phyloP scores from a whole-genome alignment of 2,797 vertebrate species.

The Tragelaphus oryx region DNA sequence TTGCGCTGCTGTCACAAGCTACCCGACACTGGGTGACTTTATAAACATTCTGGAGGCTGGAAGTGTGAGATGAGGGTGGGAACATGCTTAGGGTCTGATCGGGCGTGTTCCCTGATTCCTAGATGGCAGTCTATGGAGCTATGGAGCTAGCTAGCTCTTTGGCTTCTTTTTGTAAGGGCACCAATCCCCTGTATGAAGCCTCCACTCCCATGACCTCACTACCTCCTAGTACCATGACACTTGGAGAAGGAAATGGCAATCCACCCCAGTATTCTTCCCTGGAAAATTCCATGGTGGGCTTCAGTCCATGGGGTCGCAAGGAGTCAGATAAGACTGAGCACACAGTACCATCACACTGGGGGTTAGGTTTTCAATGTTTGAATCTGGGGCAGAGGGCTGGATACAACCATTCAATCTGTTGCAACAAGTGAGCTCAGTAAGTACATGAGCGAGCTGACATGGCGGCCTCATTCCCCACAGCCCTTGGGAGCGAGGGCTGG shows the following conservation, averaged over 20 bases:
- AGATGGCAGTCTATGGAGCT: neutral
- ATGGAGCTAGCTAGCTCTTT: neutral
- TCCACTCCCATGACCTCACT: neutral
- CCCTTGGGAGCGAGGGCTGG: neutral
- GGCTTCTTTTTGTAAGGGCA: neutral
- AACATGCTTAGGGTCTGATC: neutral
- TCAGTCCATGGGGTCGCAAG: neutral
- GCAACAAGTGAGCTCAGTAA: neutral
- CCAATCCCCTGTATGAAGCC: too few species aligned
- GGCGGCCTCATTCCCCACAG: accelerated
- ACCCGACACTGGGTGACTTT: neutral
- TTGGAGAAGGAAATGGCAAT: neutral
- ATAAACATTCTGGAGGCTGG: neutral
- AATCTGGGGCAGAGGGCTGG: neutral
- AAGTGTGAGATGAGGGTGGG: neutral
- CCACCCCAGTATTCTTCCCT: neutral
- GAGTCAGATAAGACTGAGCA: neutral
- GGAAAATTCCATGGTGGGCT: neutral
- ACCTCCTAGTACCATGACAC: neutral
- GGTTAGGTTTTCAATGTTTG: neutral
- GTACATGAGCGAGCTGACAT: accelerated
- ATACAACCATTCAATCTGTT: accelerated
- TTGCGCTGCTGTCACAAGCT: neutral
- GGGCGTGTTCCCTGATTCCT: accelerated
- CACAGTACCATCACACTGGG: neutral